Percentiles rank a stretch among this genome's conserved stretches.
phyloP scores from a whole-genome alignment of 2,797 vertebrate species.

The Ctenosaura bakeri region DNA sequence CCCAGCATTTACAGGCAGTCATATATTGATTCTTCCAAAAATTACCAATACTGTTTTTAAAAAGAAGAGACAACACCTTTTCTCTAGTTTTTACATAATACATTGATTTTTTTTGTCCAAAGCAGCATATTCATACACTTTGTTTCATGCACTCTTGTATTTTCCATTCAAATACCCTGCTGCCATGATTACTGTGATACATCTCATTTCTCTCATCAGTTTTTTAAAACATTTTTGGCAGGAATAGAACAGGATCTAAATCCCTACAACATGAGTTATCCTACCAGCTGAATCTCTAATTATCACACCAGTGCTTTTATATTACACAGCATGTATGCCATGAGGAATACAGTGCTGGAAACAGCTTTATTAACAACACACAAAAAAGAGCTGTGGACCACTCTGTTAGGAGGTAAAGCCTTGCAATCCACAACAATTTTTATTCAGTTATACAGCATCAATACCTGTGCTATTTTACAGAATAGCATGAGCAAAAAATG shows the following conservation, averaged over 20 bases:
- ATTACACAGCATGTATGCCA: too few relatives aligned
- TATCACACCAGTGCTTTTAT: not conserved
- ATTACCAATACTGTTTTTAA: too few relatives aligned
- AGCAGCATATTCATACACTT: not conserved
- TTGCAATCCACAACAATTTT: not conserved
- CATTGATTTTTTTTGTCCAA: not conserved
- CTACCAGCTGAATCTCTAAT: not conserved
- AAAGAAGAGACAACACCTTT: too few relatives aligned
- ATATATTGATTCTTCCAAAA: too few relatives aligned
- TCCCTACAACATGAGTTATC: not conserved
- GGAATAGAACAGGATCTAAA: not conserved
- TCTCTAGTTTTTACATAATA: not conserved
- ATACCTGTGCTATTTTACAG: not conserved
- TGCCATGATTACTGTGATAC: not conserved
- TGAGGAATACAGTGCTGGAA: not conserved
- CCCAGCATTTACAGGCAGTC: not conserved
- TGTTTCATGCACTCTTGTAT: not conserved
- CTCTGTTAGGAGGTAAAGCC: not conserved
- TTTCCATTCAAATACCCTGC: not conserved
- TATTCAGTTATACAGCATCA: not conserved
- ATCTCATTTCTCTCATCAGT: not conserved
- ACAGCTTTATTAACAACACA: not conserved
- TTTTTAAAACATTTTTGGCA: not conserved
- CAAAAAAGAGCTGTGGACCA: not conserved
- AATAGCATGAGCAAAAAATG: not conserved